Evolutionary conservation across 2,888 invertebrate genomes (phyloP).

Genomic region (Anaspis maculata): DNA sequence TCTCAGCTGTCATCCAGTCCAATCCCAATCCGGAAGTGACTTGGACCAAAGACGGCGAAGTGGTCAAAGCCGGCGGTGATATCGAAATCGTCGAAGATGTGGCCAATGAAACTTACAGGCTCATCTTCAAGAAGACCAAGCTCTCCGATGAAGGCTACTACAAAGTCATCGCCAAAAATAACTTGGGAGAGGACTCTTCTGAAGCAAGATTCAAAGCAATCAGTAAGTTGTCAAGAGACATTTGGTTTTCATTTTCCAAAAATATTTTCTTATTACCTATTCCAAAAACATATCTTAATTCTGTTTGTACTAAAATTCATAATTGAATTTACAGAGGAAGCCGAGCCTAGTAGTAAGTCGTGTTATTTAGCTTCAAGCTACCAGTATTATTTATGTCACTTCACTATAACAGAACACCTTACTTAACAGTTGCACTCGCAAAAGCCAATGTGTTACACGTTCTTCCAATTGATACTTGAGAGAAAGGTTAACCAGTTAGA

Average conservation of each 20-base stretch:
- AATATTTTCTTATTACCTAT: no score
- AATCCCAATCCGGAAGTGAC: slow-evolving; percentile 84
- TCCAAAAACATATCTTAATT: no score
- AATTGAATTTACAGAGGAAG: slow-evolving; percentile 33
- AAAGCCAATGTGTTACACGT: no score
- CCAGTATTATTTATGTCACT: no score
- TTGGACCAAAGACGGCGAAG: slow-evolving; percentile 66
- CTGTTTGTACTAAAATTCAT: no score
- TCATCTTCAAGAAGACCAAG: slow-evolving; percentile 62
- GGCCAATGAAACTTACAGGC: slow-evolving; percentile 56
- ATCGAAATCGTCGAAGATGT: slow-evolving; percentile 54
- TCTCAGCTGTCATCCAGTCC: slow-evolving; percentile 65
- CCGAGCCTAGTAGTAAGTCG: slow-evolving; percentile 38
- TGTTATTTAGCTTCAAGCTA: no score
- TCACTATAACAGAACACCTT: no score
- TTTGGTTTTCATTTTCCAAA: slow-evolving; percentile 4
- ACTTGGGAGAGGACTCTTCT: slow-evolving; percentile 61
- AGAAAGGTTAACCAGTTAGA: no score
- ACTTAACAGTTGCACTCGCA: no score
- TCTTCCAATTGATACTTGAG: no score
- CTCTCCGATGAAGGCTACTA: slow-evolving; percentile 72
- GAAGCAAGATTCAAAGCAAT: slow-evolving; percentile 64
- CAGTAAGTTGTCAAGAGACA: slow-evolving; percentile 57
- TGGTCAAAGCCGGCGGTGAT: slow-evolving; percentile 50
- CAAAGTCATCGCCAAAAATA: slow-evolving; percentile 68